Percentiles rank a stretch among this genome's conserved stretches.
These are phyloP conservation scores for Progne subis DNA, from an alignment of 2,113 vertebrate species.

Conservation along the genomic window DNA sequence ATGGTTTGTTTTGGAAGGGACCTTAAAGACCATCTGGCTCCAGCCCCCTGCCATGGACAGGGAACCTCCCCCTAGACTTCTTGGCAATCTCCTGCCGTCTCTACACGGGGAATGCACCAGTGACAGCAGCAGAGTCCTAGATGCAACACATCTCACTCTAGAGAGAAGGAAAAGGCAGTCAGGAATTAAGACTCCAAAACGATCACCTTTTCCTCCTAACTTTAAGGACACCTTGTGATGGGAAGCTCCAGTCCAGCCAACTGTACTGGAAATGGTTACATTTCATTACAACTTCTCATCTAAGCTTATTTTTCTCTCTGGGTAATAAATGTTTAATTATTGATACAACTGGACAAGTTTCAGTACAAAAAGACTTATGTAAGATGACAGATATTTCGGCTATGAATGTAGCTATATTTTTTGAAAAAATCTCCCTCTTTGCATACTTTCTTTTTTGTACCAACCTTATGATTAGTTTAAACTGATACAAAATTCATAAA, in stretches of 20 bases:
- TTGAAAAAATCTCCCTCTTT: background rate
- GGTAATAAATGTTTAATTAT: background rate
- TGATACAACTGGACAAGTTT: background rate
- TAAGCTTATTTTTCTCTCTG: background rate
- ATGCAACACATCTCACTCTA: background rate
- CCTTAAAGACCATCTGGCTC: background rate
- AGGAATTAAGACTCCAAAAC: background rate
- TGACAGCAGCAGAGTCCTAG: rapidly evolving
- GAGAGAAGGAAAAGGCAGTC: background rate
- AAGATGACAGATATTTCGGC: background rate
- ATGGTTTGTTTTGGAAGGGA: background rate
- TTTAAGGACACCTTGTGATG: background rate
- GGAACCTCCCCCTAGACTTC: background rate
- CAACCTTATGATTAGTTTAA: background rate
- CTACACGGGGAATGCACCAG: background rate
- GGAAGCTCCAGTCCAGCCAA: background rate
- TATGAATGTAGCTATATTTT: background rate
- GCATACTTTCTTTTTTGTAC: background rate
- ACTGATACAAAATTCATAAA: background rate
- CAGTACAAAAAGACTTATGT: background rate
- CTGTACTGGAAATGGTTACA: background rate
- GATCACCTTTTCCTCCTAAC: background rate
- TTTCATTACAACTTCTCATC: background rate
- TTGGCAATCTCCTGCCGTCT: background rate
- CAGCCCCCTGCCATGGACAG: background rate